A percentile compares a stretch with the other conserved stretches of the same genome.
These are phyloP conservation scores for Luehdorfia chinensis DNA, from an alignment of 1,140 invertebrate species.

Conservation along the genomic window DNA sequence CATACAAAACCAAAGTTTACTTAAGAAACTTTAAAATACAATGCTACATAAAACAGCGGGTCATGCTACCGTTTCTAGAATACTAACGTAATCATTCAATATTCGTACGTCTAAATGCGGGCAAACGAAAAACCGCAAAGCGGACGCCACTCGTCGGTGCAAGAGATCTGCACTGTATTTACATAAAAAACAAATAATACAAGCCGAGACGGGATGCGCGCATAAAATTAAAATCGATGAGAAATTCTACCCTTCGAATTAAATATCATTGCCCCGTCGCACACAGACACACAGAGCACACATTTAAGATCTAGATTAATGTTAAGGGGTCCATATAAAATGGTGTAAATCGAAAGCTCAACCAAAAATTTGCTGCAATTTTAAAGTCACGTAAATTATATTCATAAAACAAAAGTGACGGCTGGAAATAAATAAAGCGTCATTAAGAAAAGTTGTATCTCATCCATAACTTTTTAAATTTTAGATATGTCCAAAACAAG, in stretches of 20 bases:
- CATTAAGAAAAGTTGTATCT: too few species aligned
- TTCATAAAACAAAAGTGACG: neutral
- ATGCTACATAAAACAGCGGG: too few species aligned
- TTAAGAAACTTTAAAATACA: too few species aligned
- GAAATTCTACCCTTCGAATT: conserved; percentile 72
- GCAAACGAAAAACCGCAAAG: conserved; percentile 46
- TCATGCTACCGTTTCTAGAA: too few species aligned
- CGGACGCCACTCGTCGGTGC: conserved; percentile 50
- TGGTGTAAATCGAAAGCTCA: too few species aligned
- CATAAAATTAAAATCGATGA: conserved; percentile 76
- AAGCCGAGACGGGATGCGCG: conserved; percentile 65
- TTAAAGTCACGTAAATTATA: too few species aligned
- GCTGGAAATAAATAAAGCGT: neutral
- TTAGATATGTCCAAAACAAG: conserved; percentile 26
- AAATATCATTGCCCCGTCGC: conserved; percentile 68
- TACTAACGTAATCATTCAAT: too few species aligned
- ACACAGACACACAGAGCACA: conserved; percentile 39
- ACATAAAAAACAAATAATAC: conserved; percentile 74
- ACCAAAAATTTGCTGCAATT: too few species aligned
- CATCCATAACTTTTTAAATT: too few species aligned
- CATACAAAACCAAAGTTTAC: too few species aligned
- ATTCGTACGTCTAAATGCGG: too few species aligned
- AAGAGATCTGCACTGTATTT: conserved; percentile 64
- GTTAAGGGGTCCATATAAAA: conserved; percentile 30
- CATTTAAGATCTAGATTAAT: conserved; percentile 59